phyloP scores from a whole-genome alignment of 2,113 vertebrate species.

The Pogonocichla stellata region DNA sequence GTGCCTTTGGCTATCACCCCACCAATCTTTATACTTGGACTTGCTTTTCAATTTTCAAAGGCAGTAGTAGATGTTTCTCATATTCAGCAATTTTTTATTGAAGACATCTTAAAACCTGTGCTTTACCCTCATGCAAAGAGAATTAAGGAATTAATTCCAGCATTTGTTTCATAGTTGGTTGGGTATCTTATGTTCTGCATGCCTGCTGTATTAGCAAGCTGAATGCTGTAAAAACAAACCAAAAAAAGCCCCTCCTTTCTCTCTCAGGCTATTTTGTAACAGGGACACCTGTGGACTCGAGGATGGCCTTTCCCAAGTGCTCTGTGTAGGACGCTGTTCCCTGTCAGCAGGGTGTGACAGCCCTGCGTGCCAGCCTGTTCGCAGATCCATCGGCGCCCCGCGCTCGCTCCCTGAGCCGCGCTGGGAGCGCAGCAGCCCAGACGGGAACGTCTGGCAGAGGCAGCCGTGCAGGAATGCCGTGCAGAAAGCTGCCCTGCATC shows the following conservation, averaged over 20 bases:
- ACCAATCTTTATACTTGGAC: conserved; percentile 12
- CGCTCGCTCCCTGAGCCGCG: fast-evolving
- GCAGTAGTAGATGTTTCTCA: not conserved
- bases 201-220: not conserved
- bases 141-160: conserved; percentile 55
- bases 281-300: not conserved
- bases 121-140: conserved; percentile 33
- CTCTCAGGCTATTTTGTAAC: not conserved
- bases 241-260: not conserved
- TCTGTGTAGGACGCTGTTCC: not conserved
- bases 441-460: not conserved
- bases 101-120: not conserved
- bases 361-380: not conserved
- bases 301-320: not conserved
- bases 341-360: fast-evolving
- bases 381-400: not conserved
- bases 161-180: conserved; percentile 14
- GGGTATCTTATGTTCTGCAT: not conserved
- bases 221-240: not conserved
- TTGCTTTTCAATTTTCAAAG: conserved; percentile 37
- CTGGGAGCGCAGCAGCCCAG: not conserved
- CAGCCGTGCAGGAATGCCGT: not conserved
- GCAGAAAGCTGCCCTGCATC: not conserved
- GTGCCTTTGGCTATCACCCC: not conserved
- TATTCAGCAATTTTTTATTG: conserved; percentile 30